Evolutionary conservation across 2,797 vertebrate genomes (phyloP).

Genomic region (Chiroxiphia lanceolata): DNA sequence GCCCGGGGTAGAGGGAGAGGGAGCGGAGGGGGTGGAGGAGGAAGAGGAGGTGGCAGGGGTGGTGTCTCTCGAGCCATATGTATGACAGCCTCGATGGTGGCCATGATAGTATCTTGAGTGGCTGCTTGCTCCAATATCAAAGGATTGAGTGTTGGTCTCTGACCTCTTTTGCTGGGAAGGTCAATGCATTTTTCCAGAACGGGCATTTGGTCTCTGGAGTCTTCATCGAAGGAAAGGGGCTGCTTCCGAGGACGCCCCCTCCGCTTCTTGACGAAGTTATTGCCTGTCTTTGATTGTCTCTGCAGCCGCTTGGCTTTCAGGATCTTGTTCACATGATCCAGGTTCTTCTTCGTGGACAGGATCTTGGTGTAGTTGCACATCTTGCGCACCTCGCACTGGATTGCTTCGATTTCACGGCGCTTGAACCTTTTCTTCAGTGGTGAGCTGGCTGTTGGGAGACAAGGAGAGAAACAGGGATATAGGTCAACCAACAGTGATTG

Average conservation of each 20-base stretch:
- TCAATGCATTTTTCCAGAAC: slow-evolving; percentile 93
- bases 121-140: slow-evolving; percentile 83
- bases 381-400: slow-evolving; percentile 92
- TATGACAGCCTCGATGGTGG: slow-evolving; percentile 95
- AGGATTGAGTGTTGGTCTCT: slow-evolving; percentile 81
- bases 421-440: slow-evolving; percentile 90
- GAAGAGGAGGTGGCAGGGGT: slow-evolving; percentile 46
- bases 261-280: slow-evolving; percentile 95
- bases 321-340: slow-evolving; percentile 99
- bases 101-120: slow-evolving; percentile 90
- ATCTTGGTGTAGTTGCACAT: slow-evolving; percentile 93
- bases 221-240: slow-evolving; percentile 80
- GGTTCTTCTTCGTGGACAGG: slow-evolving; percentile 90
- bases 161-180: slow-evolving; percentile 87
- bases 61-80: slow-evolving; percentile 86
- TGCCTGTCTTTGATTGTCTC: slow-evolving; percentile 98
- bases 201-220: slow-evolving; percentile 92
- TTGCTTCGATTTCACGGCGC: slow-evolving; percentile 91
- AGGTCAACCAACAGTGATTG: not conserved
- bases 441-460: slow-evolving; percentile 76
- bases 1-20: slow-evolving; percentile 50
- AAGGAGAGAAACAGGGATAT: not conserved
- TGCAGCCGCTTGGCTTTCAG: slow-evolving; percentile 97
- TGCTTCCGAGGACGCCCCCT: slow-evolving; percentile 93
- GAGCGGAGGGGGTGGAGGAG: slow-evolving; percentile 28